A percentile compares a stretch with the other conserved stretches of the same genome.
phyloP scores from a whole-genome alignment of 37 sponge, comb jelly and placozoan genomes.

The Hexactinellida sp. region DNA sequence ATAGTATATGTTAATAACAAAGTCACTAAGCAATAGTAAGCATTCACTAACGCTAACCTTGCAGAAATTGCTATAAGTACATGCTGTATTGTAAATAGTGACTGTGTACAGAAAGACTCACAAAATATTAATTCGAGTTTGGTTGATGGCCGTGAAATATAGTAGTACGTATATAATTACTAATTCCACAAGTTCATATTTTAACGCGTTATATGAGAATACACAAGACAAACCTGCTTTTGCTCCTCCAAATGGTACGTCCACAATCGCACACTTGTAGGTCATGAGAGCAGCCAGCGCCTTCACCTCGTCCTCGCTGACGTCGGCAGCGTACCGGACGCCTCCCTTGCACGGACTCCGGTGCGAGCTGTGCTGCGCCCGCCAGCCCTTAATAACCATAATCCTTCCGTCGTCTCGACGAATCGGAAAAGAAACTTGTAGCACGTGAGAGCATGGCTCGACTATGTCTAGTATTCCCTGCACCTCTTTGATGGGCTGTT shows the following conservation, averaged over 20 bases:
- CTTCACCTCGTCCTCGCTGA: constrained; percentile 81
- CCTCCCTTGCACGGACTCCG: constrained; percentile 96
- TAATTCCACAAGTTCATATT: too few relatives aligned
- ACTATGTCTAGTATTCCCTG: constrained; percentile 55
- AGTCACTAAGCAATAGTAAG: too few relatives aligned
- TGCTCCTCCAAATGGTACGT: constrained; percentile 97
- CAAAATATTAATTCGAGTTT: too few relatives aligned
- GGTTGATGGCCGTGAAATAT: too few relatives aligned
- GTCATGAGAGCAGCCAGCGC: constrained; percentile 96
- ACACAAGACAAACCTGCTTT: constrained; percentile 92
- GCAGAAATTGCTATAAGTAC: too few relatives aligned
- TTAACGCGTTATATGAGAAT: too few relatives aligned
- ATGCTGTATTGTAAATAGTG: too few relatives aligned
- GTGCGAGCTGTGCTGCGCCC: constrained; percentile 94
- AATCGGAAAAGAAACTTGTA: constrained; percentile 57
- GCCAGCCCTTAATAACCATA: constrained; percentile 77
- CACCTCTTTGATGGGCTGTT: neutral
- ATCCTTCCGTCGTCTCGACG: constrained; percentile 61
- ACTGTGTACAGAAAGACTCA: too few relatives aligned
- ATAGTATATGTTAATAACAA: too few relatives aligned
- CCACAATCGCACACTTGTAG: constrained; percentile 96
- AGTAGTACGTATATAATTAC: too few relatives aligned
- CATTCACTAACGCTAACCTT: too few relatives aligned
- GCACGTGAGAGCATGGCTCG: constrained; percentile 66
- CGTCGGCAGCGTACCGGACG: constrained; percentile 66